Evolutionary conservation across 2,113 vertebrate genomes (phyloP).

Genomic region (Theristicus caerulescens): DNA sequence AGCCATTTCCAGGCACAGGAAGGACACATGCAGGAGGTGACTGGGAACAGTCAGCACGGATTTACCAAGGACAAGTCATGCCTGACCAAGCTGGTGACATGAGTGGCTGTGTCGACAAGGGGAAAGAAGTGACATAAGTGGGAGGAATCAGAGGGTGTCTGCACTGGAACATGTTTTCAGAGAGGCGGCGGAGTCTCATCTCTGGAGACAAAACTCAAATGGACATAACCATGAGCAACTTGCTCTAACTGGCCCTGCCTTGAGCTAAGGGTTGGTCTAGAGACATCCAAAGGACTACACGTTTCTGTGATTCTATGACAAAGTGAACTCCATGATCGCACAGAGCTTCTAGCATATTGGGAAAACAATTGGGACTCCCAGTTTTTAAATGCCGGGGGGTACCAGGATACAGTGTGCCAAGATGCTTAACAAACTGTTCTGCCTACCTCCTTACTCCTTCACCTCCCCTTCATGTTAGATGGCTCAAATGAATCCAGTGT

Average conservation of each 20-base stretch:
- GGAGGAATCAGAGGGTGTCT: not conserved
- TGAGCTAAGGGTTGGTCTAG: not conserved
- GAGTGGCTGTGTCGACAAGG: not conserved
- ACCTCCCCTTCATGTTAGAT: not conserved
- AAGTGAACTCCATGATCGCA: accelerated
- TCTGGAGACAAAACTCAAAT: not conserved
- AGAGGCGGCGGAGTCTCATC: not conserved
- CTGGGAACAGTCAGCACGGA: not conserved
- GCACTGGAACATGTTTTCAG: not conserved
- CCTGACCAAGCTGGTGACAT: not conserved
- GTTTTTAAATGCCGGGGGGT: not conserved
- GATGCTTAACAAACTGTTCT: not conserved
- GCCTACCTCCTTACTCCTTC: not conserved
- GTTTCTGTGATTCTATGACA: not conserved
- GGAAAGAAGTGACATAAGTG: not conserved
- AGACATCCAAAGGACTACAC: not conserved
- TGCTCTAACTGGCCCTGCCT: not conserved
- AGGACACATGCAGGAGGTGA: not conserved
- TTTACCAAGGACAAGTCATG: not conserved
- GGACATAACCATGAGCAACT: not conserved
- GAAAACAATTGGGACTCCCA: not conserved
- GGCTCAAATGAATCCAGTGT: not conserved
- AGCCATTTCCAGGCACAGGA: not conserved
- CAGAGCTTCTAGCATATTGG: not conserved
- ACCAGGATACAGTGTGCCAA: not conserved